Conservation (phyloP, 2,888 invertebrate genomes). For the Octonoba sinensis region DNA sequence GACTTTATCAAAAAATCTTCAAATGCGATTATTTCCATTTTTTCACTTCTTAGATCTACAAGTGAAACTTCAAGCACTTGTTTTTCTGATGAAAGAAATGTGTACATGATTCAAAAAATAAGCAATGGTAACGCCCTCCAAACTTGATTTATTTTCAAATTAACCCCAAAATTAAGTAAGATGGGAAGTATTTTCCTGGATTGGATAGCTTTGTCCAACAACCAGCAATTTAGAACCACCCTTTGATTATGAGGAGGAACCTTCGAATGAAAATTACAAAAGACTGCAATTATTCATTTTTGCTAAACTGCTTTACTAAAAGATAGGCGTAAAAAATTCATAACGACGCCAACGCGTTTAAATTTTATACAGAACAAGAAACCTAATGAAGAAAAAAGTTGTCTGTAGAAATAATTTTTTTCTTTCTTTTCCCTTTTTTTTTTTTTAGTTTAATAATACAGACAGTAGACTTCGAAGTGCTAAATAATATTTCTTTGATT, state of each 20-base stretch:
- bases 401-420: too few relatives aligned
- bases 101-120: too few relatives aligned
- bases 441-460: too few relatives aligned
- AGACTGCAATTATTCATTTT: constrained; percentile 1
- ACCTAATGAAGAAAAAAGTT: neutral
- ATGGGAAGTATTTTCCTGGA: neutral
- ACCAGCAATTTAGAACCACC: constrained; percentile 6
- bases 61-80: too few relatives aligned
- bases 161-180: constrained; percentile 10
- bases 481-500: too few relatives aligned
- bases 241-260: neutral
- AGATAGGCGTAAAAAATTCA: constrained; percentile 8
- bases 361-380: neutral
- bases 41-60: too few relatives aligned
- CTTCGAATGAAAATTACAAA: constrained; percentile 2
- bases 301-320: constrained; percentile 7
- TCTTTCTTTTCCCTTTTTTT: too few relatives aligned
- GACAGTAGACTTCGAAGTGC: too few relatives aligned
- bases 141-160: constrained; percentile 9
- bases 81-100: too few relatives aligned
- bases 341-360: neutral
- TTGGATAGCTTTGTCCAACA: constrained; percentile 5
- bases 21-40: too few relatives aligned
- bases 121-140: constrained; percentile 7
- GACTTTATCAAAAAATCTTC: too few relatives aligned